Conservation (phyloP, 2,113 vertebrate genomes). For the Cricetomys ansorgei region DNA sequence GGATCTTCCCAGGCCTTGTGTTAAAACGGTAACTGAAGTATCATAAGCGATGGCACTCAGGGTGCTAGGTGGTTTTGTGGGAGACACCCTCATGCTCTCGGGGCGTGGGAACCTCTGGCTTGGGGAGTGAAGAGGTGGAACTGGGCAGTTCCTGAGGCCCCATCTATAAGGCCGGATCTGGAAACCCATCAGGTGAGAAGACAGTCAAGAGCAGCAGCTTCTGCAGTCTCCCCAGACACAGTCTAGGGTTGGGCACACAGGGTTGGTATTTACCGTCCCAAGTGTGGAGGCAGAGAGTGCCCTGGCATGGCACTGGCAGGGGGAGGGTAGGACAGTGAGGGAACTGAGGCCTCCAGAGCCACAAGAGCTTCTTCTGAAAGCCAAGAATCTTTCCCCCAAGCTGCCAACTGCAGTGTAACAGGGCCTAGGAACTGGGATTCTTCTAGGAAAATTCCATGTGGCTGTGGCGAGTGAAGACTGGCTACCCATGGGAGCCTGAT, state of each 20-base stretch:
- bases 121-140: neutral
- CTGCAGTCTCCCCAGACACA: neutral
- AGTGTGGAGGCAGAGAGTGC: neutral
- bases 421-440: neutral
- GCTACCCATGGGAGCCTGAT: neutral
- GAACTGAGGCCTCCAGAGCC: neutral
- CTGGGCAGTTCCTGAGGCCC: neutral
- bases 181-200: neutral
- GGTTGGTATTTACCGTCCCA: neutral
- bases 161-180: neutral
- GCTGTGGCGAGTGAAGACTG: no score
- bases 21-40: neutral
- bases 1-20: neutral
- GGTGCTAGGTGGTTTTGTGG: neutral
- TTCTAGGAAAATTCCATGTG: neutral
- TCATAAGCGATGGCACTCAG: neutral
- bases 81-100: neutral
- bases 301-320: neutral
- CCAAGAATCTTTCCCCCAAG: neutral
- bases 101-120: neutral
- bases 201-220: neutral
- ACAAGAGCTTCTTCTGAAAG: neutral
- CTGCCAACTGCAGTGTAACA: neutral
- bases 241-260: neutral
- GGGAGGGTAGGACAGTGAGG: neutral